These are phyloP conservation scores for Cinara cedri DNA, from an alignment of 2,888 invertebrate genomes.

Conservation along the genomic window DNA sequence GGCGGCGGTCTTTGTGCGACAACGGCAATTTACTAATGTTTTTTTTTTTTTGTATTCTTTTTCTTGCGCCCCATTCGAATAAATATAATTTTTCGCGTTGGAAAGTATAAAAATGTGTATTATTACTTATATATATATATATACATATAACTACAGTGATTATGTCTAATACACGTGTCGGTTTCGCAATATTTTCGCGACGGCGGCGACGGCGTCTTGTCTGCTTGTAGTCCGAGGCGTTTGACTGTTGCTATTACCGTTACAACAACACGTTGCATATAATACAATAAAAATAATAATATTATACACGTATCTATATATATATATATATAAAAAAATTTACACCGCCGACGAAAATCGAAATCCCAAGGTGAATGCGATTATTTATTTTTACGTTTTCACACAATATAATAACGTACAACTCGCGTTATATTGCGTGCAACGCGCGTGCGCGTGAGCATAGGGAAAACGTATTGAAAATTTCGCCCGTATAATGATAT, in stretches of 20 bases:
- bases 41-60: too few species aligned
- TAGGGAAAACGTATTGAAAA: slow-evolving; percentile 4
- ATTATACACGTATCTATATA: too few species aligned
- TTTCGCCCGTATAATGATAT: not conserved
- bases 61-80: too few species aligned
- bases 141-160: too few species aligned
- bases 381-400: not conserved
- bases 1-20: too few species aligned
- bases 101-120: not conserved
- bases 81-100: not conserved
- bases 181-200: not conserved
- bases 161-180: too few species aligned
- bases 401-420: too few species aligned
- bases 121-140: too few species aligned
- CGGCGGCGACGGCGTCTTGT: not conserved
- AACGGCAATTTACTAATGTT: too few species aligned
- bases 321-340: too few species aligned
- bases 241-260: not conserved
- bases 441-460: too few species aligned
- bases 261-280: not conserved
- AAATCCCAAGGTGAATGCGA: slow-evolving; percentile 1
- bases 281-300: not conserved
- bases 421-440: too few species aligned
- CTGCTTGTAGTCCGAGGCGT: not conserved
- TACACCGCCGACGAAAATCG: not conserved